Percentiles rank a stretch among this genome's conserved stretches.
Evolutionary conservation across 1,140 invertebrate genomes (phyloP).

Genomic region (Lepidotrigona ventralis): DNA sequence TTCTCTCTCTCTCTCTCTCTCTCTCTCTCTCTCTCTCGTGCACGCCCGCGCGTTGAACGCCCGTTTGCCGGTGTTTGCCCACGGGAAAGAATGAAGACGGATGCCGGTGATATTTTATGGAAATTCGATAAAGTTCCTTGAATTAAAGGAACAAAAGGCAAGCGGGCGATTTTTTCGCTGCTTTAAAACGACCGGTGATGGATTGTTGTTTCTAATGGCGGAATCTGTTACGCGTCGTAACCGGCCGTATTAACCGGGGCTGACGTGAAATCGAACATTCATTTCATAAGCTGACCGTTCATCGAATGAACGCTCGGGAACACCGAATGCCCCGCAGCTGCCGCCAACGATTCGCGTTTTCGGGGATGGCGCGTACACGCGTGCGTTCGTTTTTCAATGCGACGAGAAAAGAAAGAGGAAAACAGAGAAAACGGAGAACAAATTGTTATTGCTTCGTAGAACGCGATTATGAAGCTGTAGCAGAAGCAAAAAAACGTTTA

Average conservation of each 20-base stretch:
- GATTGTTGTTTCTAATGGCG: constrained; percentile 29
- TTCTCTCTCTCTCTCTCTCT: background rate
- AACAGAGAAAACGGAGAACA: too few species aligned
- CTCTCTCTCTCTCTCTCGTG: too few species aligned
- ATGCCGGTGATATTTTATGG: constrained; percentile 42
- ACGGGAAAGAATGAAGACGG: constrained; percentile 36
- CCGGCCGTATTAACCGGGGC: constrained; percentile 13
- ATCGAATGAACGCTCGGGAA: background rate
- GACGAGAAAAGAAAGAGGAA: background rate
- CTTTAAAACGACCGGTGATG: constrained; percentile 15
- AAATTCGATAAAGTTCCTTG: constrained; percentile 46
- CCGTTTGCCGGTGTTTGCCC: background rate
- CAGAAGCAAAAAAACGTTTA: background rate
- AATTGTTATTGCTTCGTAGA: background rate
- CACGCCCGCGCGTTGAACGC: background rate
- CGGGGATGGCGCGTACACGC: too few species aligned
- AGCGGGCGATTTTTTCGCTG: constrained; percentile 7
- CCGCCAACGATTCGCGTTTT: background rate
- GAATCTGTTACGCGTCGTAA: constrained; percentile 32
- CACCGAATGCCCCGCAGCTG: constrained; percentile 5
- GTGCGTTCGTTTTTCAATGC: background rate
- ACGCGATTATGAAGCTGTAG: background rate
- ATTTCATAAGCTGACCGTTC: constrained; percentile 2
- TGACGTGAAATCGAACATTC: constrained; percentile 19
- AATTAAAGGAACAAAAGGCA: constrained; percentile 31